Evolutionary conservation across 2,888 invertebrate genomes (phyloP).

Genomic region (Xestia sexstrigata): DNA sequence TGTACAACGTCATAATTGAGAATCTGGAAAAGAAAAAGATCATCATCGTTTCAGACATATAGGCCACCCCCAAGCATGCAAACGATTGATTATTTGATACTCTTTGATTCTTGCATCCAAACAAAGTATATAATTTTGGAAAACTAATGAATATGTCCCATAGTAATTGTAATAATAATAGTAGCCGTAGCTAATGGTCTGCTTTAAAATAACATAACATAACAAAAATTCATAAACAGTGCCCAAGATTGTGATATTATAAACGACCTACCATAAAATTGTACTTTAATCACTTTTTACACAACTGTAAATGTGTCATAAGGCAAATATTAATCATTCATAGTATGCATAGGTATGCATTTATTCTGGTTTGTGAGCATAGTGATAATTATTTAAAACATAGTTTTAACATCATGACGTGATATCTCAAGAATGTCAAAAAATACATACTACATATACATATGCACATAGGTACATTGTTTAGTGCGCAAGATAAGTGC

Average conservation of each 20-base stretch:
- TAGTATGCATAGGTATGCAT: slow-evolving; percentile 9
- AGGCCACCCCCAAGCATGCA: not conserved
- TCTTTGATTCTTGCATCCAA: not conserved
- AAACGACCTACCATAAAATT: not conserved
- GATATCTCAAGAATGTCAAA: slow-evolving; percentile 19
- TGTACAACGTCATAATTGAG: slow-evolving; percentile 95
- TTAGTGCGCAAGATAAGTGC: slow-evolving; percentile 17
- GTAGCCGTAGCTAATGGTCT: not conserved
- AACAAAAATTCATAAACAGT: too few species aligned
- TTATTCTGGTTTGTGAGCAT: slow-evolving; percentile 7
- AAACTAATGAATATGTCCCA: not conserved
- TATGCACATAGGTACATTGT: slow-evolving; percentile 18
- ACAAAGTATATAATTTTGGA: not conserved
- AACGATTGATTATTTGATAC: too few species aligned
- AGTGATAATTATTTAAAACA: slow-evolving; percentile 27
- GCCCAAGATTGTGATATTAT: not conserved
- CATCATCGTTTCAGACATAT: not conserved
- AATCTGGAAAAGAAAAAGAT: slow-evolving; percentile 91
- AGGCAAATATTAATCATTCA: not conserved
- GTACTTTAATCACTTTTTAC: not conserved
- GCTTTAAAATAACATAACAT: not conserved
- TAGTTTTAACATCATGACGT: slow-evolving; percentile 24
- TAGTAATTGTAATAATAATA: not conserved
- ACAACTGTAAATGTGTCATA: not conserved
- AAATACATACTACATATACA: slow-evolving; percentile 10